Conservation (phyloP, 1,140 invertebrate species). For the Brachionus plicatilis region DNA sequence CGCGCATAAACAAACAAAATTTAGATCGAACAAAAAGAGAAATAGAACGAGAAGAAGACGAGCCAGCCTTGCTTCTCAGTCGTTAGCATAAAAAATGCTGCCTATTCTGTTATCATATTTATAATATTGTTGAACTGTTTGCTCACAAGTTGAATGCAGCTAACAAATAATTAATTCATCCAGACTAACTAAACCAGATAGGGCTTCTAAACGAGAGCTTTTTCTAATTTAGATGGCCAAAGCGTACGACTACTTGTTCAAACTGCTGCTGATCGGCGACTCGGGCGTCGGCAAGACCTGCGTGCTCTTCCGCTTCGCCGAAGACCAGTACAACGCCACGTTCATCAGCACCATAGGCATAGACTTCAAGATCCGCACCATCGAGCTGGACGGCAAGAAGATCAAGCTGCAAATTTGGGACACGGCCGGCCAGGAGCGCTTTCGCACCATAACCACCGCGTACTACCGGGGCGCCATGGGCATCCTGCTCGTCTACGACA, state of each 20-base stretch:
- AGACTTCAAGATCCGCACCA: conserved; percentile 62
- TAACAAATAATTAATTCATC: neutral
- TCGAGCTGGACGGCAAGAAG: conserved; percentile 59
- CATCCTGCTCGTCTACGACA: conserved; percentile 41
- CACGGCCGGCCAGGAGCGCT: conserved; percentile 68
- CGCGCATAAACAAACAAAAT: neutral
- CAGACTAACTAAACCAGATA: neutral
- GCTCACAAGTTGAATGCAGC: neutral
- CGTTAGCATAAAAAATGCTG: neutral
- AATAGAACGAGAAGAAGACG: neutral
- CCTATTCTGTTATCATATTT: neutral
- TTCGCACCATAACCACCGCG: conserved; percentile 93
- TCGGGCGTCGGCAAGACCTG: conserved; percentile 94
- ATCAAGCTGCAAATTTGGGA: conserved; percentile 59
- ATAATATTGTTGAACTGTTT: neutral
- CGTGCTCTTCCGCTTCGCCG: conserved; percentile 93
- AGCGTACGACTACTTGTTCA: conserved; percentile 96
- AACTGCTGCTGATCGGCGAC: conserved; percentile 92
- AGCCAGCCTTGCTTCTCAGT: neutral
- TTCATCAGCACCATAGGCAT: conserved; percentile 96
- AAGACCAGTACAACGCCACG: conserved; percentile 95
- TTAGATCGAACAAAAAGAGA: neutral
- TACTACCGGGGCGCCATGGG: conserved; percentile 92
- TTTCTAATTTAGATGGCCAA: conserved; percentile 59
- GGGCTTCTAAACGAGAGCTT: neutral